A percentile compares a stretch with the other conserved stretches of the same genome.
Evolutionary conservation across 1,140 invertebrate species (phyloP).

Genomic region (Drosophila setifemur): DNA sequence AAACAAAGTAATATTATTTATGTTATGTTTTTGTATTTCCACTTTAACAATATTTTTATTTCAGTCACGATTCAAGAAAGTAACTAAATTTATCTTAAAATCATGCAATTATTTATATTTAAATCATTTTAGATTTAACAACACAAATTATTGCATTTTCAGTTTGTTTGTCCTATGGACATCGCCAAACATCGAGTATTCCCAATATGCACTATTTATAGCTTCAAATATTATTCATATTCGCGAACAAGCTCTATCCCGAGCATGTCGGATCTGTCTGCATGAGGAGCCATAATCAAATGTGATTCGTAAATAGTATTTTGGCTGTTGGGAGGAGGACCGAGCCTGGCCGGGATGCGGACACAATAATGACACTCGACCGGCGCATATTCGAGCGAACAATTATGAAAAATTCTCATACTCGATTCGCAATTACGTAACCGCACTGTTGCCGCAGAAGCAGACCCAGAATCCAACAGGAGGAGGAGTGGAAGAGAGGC

Average conservation of each 20-base stretch:
- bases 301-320: constrained; percentile 26
- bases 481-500: too few relatives aligned
- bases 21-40: too few relatives aligned
- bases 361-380: constrained; percentile 18
- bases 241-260: constrained; percentile 40
- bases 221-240: constrained; percentile 74
- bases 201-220: constrained; percentile 66
- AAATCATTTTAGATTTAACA: too few relatives aligned
- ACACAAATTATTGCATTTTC: background rate
- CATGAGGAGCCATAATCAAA: constrained; percentile 41
- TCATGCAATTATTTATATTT: too few relatives aligned
- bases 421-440: constrained; percentile 60
- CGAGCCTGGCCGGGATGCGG: constrained; percentile 21
- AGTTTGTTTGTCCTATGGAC: constrained; percentile 3
- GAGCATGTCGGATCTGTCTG: constrained; percentile 38
- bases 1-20: too few relatives aligned
- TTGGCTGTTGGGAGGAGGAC: background rate
- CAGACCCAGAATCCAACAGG: background rate
- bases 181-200: constrained; percentile 46
- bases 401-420: constrained; percentile 58
- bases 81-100: background rate
- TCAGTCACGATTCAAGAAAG: too few relatives aligned
- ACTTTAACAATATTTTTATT: too few relatives aligned
- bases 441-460: constrained; percentile 40
- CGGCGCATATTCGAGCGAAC: constrained; percentile 44